Percentiles rank a stretch among this genome's conserved stretches.
These are phyloP conservation scores for Mya arenaria DNA, from an alignment of 1,140 invertebrate species.

Conservation along the genomic window DNA sequence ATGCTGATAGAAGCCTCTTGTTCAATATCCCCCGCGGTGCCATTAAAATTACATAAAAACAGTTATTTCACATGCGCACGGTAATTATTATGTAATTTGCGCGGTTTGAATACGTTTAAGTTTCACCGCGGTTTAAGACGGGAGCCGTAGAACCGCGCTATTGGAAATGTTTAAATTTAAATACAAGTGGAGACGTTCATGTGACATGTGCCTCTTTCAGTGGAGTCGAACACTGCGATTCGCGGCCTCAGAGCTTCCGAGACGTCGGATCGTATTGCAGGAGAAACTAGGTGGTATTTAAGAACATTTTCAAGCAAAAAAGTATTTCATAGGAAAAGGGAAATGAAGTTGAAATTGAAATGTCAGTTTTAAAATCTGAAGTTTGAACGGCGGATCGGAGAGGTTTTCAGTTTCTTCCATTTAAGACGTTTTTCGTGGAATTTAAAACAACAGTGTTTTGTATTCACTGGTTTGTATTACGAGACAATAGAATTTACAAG, in stretches of 20 bases:
- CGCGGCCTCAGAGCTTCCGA: background rate
- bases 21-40: constrained; percentile 28
- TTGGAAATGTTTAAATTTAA: constrained; percentile 39
- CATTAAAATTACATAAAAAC: constrained; percentile 51
- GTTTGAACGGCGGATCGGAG: no score
- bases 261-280: background rate
- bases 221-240: no score
- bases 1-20: background rate
- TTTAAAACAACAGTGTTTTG: no score
- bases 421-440: no score
- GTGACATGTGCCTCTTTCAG: constrained; percentile 21
- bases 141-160: constrained; percentile 1
- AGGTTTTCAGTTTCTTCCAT: no score
- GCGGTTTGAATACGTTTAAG: constrained; percentile 20
- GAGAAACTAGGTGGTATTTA: background rate
- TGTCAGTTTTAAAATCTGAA: no score
- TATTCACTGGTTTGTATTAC: no score
- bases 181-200: constrained; percentile 6
- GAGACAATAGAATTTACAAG: no score
- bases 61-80: constrained; percentile 24
- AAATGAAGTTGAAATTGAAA: no score
- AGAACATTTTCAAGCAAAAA: background rate
- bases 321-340: no score
- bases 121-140: constrained; percentile 5
- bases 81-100: constrained; percentile 54